Base-by-base conservation (phyloP, 2,888 invertebrate species). In the Lamellibrachia columna region DNA sequence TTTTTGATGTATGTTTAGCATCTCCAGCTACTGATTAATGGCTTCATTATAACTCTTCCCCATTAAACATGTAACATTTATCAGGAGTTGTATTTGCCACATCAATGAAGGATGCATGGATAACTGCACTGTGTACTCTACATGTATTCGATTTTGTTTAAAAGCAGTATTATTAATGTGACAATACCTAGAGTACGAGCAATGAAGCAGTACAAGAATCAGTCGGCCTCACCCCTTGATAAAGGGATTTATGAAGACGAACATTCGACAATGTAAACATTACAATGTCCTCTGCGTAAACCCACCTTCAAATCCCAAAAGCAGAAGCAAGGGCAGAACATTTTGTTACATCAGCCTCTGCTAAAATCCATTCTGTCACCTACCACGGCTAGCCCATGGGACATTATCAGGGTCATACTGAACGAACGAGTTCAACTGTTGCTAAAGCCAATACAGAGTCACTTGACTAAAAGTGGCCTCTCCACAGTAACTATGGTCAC, bases 301-400 rank as follows among this genome's bases (percentile, higher is more conserved):
- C 75, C 22, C 75, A 75, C 75, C 75, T 75, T 75, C 22, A 75
- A 75, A 75, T 75, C 75, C 75, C 75, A 75, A 75, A 75, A 75
- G 75, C 75, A 75, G 75, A 75, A 75, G 75, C 75, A 75, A 15
- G 75, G 75, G 22, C 75, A 75, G 75, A 75, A 75, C 75, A 75
- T 75, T 75, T 75, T 75, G 75, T 75, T 22, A 75, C 22, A 6
- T 75, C 22, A 40, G 40, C 40, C 40, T 40, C 75, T 4, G 75
- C 75, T 75, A 75, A 75, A 75, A 75, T 75, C 75, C 75, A 75
- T 75, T 75, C 75, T 75, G 22, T 75, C 22, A 75, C 75, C 75
- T 22, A 75, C 22, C 75, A 75, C 22, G n/a, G n/a, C 75, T 15
- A 15, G 6, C 75, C 22, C 15, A 11, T 15, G n/a, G 75, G n/a